Evolutionary conservation across 1,140 invertebrate species (phyloP), one percentile per base, ranked within the genome.

Genomic region (Manduca sexta): DNA sequence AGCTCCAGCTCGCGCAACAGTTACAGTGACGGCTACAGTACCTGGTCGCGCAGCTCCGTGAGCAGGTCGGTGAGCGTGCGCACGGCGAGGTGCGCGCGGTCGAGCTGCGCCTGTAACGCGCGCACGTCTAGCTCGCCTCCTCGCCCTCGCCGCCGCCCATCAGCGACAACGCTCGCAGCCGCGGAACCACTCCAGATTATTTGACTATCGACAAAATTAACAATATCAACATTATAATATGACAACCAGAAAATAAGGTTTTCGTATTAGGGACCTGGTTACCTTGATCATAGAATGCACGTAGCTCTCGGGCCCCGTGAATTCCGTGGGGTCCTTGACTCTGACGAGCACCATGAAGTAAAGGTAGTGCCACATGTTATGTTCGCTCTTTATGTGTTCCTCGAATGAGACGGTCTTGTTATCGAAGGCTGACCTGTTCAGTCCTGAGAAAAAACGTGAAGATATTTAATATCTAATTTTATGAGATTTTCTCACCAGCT

Each of bases 341-440:
- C 96, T 95, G 10, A 99, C 93, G 45, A 99, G 88, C n/a, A 99
- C 97, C 74, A 99, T 98, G 79, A 99, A 99, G 88, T 98, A 99
- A 13, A 99, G 88, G 86, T 99, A 99, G 87, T 99, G 98, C 97
- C 98, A 99, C 97, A 99, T 98, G 80, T 99, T 99, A 84, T 99
- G 98, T 74, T 99, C 98, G 68, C 91, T 92, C 74, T 96, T 95
- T 33, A 97, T 95, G 80, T 99, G 98, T 63, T 99, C 96, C 76
- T 99, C 98, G 88, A 99, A 99, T 37, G 97, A 98, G 0, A 99
- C 97, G 1, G 94, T 95, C 80, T 98, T 98, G 84, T 99, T 99
- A 86, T 99, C 98, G 86, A 99, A 99, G 33, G 96, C 94, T 30
- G 95, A 95, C 70, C 97, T 90, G 75, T 98, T 96, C 58, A 99